These are phyloP conservation scores for Phocoena sinus DNA, from an alignment of 2,113 vertebrate species.

Conservation along the genomic window DNA sequence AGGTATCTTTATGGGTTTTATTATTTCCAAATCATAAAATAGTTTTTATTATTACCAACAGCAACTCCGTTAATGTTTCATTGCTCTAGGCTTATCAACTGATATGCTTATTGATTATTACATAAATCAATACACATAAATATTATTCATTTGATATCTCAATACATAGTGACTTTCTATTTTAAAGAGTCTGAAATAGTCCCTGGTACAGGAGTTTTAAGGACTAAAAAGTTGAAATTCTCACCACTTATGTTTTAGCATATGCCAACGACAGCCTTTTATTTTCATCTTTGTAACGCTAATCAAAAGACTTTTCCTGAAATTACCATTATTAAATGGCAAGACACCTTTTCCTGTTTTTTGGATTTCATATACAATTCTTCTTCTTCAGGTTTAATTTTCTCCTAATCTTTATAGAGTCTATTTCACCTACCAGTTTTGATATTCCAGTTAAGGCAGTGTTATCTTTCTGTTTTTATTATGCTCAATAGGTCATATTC, in stretches of 20 bases:
- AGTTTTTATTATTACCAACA: not conserved
- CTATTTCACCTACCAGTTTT: constrained; percentile 34
- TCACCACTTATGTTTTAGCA: not conserved
- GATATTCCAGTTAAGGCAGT: constrained; percentile 30
- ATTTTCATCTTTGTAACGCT: not conserved
- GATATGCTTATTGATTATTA: not conserved
- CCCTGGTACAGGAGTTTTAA: not conserved
- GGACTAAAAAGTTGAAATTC: not conserved
- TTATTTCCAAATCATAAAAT: not conserved
- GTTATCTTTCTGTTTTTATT: constrained; percentile 35
- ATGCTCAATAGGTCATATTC: constrained; percentile 52
- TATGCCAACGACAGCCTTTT: not conserved
- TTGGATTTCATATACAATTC: not conserved
- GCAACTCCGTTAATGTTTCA: not conserved
- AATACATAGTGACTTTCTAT: not conserved
- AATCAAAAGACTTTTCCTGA: not conserved
- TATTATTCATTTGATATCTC: not conserved
- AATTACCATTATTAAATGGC: not conserved
- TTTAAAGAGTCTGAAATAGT: not conserved
- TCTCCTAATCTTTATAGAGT: not conserved
- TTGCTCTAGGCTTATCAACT: not conserved
- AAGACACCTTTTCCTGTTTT: not conserved
- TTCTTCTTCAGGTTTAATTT: constrained; percentile 20
- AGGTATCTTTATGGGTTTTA: not conserved
- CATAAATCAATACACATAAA: not conserved